phyloP scores from a whole-genome alignment of 2,888 invertebrate species.

The Malthinus seriepunctatus region DNA sequence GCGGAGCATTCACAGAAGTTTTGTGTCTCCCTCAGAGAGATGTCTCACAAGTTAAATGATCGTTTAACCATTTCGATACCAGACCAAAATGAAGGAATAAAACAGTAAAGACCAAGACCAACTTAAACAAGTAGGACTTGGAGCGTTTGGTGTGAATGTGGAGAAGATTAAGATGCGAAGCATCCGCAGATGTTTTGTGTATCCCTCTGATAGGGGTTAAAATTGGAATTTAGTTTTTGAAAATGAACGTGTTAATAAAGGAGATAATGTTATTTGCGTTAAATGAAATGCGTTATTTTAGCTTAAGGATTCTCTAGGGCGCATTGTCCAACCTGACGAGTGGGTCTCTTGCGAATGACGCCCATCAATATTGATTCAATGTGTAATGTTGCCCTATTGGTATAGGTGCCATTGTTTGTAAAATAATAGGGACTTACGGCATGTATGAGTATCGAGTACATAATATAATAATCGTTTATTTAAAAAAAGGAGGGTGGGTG shows the following conservation, averaged over 20 bases:
- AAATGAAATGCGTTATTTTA: conserved; percentile 24
- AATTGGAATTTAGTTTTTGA: too few species aligned
- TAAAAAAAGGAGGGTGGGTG: background rate
- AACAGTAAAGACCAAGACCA: too few species aligned
- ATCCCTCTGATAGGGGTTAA: too few species aligned
- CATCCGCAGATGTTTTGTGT: too few species aligned
- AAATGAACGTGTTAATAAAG: conserved; percentile 10
- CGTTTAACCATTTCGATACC: too few species aligned
- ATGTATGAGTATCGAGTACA: conserved; percentile 18
- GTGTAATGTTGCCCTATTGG: conserved; percentile 30
- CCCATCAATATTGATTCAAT: conserved; percentile 35
- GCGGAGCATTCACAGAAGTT: too few species aligned
- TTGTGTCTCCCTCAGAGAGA: too few species aligned
- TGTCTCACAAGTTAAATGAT: too few species aligned
- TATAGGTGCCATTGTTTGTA: conserved; percentile 36
- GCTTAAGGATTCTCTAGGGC: conserved; percentile 22
- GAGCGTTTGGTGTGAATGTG: too few species aligned
- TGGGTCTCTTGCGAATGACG: conserved; percentile 35
- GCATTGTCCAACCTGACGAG: conserved; percentile 33
- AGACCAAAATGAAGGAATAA: too few species aligned
- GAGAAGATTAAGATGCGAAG: too few species aligned
- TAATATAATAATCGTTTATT: conserved; percentile 14
- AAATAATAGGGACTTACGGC: conserved; percentile 29
- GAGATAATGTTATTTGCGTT: conserved; percentile 18
- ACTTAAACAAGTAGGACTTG: too few species aligned